Evolutionary conservation across 2,113 vertebrate genomes (phyloP).

Genomic region (Delphinus delphis): DNA sequence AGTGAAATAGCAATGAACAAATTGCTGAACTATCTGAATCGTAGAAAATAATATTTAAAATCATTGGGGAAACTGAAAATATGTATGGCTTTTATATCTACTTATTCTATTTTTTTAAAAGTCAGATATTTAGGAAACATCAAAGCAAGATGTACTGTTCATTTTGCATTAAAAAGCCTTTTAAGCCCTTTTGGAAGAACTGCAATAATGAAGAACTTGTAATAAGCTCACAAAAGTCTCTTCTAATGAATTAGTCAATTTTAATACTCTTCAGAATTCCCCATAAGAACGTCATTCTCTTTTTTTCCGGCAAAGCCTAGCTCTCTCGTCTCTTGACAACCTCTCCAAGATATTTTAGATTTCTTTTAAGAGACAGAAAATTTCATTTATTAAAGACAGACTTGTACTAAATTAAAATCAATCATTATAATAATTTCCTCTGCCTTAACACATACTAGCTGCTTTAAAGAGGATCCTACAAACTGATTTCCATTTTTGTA

Average conservation of each 20-base stretch:
- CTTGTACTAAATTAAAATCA: conserved; percentile 67
- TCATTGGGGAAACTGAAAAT: conserved; percentile 57
- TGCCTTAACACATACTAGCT: conserved; percentile 28
- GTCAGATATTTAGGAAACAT: conserved; percentile 70
- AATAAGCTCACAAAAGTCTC: conserved; percentile 77
- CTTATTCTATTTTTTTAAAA: conserved; percentile 62
- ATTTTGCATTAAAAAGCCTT: conserved; percentile 68
- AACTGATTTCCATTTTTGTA: conserved; percentile 42
- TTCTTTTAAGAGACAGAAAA: conserved; percentile 54
- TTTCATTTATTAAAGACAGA: conserved; percentile 68
- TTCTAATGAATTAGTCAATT: conserved; percentile 80
- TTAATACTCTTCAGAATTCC: conserved; percentile 77
- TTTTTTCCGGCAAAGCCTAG: conserved; percentile 54
- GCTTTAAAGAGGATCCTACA: conserved; percentile 2
- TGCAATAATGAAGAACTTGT: conserved; percentile 72
- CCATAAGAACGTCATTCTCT: conserved; percentile 65
- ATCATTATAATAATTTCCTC: conserved; percentile 56
- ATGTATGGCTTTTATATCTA: conserved; percentile 33
- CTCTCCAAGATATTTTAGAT: conserved; percentile 61
- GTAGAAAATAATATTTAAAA: conserved; percentile 29
- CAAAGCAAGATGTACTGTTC: conserved; percentile 69
- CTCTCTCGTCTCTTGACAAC: conserved; percentile 75
- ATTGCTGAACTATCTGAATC: neutral
- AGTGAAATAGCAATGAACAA: conserved; percentile 45
- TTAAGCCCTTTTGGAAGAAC: conserved; percentile 60